Conservation (phyloP, 64 coral and sea anemone genomes). For the Actinia tenebrosa region DNA sequence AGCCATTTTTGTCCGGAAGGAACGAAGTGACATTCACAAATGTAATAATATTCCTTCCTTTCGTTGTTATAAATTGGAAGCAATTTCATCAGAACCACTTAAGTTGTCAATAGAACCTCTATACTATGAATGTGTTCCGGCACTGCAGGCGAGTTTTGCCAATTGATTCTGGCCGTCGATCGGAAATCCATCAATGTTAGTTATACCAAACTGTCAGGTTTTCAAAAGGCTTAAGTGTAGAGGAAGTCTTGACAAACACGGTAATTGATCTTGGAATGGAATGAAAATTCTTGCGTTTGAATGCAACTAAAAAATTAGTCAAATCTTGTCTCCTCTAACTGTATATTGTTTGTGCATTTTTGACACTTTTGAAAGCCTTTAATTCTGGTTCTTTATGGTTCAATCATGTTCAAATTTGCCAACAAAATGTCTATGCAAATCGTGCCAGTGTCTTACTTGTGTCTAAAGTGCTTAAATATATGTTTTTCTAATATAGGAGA, state of each 20-base stretch:
- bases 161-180: constrained; percentile 2
- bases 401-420: too few relatives aligned
- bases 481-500: constrained; percentile 46
- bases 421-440: too few relatives aligned
- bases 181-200: constrained; percentile 16
- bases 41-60: constrained; percentile 13
- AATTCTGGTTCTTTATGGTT: too few relatives aligned
- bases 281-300: not conserved
- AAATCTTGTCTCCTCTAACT: not conserved
- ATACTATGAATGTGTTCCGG: not conserved
- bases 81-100: constrained; percentile 13
- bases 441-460: too few relatives aligned
- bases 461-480: too few relatives aligned
- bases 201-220: not conserved
- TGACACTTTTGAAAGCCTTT: too few relatives aligned
- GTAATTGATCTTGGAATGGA: not conserved
- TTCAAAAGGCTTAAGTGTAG: not conserved
- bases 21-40: not conserved
- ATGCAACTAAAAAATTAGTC: not conserved
- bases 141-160: constrained; percentile 4
- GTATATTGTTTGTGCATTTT: not conserved
- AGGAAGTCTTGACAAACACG: not conserved
- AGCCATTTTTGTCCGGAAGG: constrained; percentile 10
- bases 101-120: constrained; percentile 5
- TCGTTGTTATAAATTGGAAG: constrained; percentile 12